Evolutionary conservation across 2,113 vertebrate species (phyloP), one percentile per base, ranked within the genome.

Genomic region (Lamprologus ornatipinnis): DNA sequence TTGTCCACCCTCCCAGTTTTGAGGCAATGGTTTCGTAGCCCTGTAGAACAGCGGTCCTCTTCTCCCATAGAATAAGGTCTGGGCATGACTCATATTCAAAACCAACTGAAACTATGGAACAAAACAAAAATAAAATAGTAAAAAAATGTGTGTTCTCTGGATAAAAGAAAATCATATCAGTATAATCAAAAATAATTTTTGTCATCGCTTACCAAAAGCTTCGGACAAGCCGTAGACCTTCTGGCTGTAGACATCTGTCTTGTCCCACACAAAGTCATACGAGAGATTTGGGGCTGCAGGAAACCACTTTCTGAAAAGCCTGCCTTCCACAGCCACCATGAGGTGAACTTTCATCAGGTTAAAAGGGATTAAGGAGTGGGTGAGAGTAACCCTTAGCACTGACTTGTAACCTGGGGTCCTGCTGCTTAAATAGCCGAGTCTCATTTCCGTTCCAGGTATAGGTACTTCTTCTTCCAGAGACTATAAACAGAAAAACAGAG

Each of bases 331-430:
- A 0, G 99, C 98, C 80, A 99, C 98, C 97, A 98, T 98, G 79
- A 99, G 98, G 92, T 99, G 99, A 78, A 99, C 98, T 94, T 99
- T 99, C 98, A 99, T 99, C 92, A 99, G 96, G 96, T 99, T 99
- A 96, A 99, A 99, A 33, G 99, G 99, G 89, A 99, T 98, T 84
- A 96, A 96, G 53, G 96, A 94, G 89, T 99, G 98, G 17, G 98
- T 99, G 92, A 99, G 97, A 87, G 96, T 97, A 92, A 99, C 97
- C 91, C 97, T 94, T 88, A 99, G 96, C 42, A 99, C 97, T 1
- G 99, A 98, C 91, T 98, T 99, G 93, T 99, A 99, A 90, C 99
- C 99, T 0, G 98, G 92, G 3, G 98, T 98, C 65, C 98, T 97
- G 81, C 98, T 99, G 96, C 99, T 99, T 92, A 99, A 95, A 94